These are phyloP conservation scores for Conus betulinus DNA, from an alignment of 1,140 invertebrate genomes.

Conservation along the genomic window DNA sequence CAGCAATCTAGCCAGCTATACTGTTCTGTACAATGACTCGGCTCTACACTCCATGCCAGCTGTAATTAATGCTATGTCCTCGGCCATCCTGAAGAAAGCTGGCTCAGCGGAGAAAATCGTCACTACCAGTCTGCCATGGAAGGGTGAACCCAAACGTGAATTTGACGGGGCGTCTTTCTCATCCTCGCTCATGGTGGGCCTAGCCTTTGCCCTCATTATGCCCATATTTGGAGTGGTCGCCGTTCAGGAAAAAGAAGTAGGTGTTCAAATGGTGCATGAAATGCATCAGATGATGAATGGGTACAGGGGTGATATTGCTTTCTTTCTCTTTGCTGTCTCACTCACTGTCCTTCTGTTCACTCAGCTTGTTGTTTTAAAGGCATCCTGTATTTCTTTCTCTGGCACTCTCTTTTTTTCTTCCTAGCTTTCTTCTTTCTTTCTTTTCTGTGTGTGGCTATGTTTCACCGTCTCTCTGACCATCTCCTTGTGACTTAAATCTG, in stretches of 20 bases:
- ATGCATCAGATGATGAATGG: too few relatives aligned
- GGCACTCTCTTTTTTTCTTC: too few relatives aligned
- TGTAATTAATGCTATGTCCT: slow-evolving; percentile 84
- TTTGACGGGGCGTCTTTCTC: slow-evolving; percentile 85
- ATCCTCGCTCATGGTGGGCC: slow-evolving; percentile 85
- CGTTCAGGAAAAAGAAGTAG: slow-evolving; percentile 89
- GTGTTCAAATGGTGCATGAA: neutral
- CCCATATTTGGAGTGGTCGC: slow-evolving; percentile 87
- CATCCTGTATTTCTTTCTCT: too few relatives aligned
- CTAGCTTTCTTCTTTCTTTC: too few relatives aligned
- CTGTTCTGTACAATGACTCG: slow-evolving; percentile 87
- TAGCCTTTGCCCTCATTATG: slow-evolving; percentile 86
- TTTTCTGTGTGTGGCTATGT: too few relatives aligned
- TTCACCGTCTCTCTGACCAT: too few relatives aligned
- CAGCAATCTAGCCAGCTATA: slow-evolving; percentile 76
- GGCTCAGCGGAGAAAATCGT: slow-evolving; percentile 45
- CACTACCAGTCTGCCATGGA: slow-evolving; percentile 80
- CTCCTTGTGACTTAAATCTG: too few relatives aligned
- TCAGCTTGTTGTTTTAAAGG: too few relatives aligned
- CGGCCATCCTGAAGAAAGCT: slow-evolving; percentile 79
- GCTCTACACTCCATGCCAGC: slow-evolving; percentile 87
- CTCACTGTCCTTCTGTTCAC: too few relatives aligned
- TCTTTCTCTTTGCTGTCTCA: too few relatives aligned
- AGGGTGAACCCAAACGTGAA: slow-evolving; percentile 82
- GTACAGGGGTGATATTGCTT: too few relatives aligned